Percentiles rank a stretch among this genome's conserved stretches.
These are phyloP conservation scores for Alosa alosa DNA, from an alignment of 2,113 vertebrate species.

Conservation along the genomic window DNA sequence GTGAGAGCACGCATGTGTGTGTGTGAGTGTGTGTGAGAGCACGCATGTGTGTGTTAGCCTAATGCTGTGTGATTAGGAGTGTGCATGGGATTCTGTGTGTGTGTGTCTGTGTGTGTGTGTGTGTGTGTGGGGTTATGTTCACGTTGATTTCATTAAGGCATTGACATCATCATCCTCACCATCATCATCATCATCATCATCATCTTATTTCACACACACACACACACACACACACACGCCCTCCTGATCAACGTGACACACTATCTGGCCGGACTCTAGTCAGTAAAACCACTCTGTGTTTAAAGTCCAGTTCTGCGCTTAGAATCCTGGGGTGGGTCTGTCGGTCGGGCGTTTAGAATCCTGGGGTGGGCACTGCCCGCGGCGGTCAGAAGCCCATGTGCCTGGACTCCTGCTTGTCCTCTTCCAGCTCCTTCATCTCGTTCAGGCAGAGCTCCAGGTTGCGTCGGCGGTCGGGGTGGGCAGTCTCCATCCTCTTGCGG, in stretches of 20 bases:
- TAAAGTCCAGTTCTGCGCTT: too few species aligned
- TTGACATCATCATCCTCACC: neutral
- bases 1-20: neutral
- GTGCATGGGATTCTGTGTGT: neutral
- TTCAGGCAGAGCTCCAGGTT: conserved; percentile 63
- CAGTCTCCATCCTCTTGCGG: conserved; percentile 32
- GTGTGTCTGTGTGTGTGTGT: conserved; percentile 2
- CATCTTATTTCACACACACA: neutral
- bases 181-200: neutral
- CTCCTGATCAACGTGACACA: too few species aligned
- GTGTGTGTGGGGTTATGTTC: neutral
- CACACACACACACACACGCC: neutral
- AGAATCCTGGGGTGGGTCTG: too few species aligned
- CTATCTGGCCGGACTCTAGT: too few species aligned
- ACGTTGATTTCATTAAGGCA: neutral
- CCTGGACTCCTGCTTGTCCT: too few species aligned
- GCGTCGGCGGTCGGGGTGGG: conserved; percentile 28
- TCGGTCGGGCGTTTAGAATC: too few species aligned
- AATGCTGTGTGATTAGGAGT: neutral
- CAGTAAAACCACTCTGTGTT: too few species aligned
- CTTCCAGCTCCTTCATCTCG: conserved; percentile 56
- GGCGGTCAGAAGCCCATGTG: too few species aligned
- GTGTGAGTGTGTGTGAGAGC: neutral
- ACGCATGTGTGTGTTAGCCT: neutral
- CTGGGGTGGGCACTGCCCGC: too few species aligned